Evolutionary conservation across 2,888 invertebrate species (phyloP), one percentile per base, ranked within the genome.

Genomic region (Hypolimnas misippus): DNA sequence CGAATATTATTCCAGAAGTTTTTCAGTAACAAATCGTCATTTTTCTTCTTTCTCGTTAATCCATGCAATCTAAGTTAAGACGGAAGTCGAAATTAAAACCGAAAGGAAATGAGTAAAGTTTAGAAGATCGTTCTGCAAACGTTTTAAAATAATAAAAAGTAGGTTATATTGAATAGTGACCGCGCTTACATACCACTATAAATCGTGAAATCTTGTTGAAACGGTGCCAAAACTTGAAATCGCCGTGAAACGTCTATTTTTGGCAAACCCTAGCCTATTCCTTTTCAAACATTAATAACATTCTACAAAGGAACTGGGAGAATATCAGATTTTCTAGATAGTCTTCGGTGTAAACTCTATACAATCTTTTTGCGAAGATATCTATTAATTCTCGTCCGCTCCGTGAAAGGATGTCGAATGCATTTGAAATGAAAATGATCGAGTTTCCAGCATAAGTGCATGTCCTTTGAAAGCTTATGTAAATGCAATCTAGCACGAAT

Each of bases 381-480:
- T 52, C 55, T 59, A 58, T 65, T 59, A 56, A 57, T 55, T 44
- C 57, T 33, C 35, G 35, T 58, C 25, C 50, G 55, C 58, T 58
- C 55, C 12, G 31, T 31, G 38, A 57, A 57, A 51, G 35, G 51
- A 65, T 58, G 51, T 57, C 40, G 49, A 62, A 58, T 62, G 61
- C 62, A 58, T 64, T 58, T 58, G 55, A 44, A 62, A 62, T 64
- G 65, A 68, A 56, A 56, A 65, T 62, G 60, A 60, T 65, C 61
- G 56, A 58, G 61, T 63, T 65, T 53, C 42, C 51, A 52, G 65
- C 67, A 60, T 59, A 67, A 62, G 63, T 65, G 62, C 64, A 67
- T 68, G 61, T 65, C 56, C 63, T 67, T 68, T 66, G 64, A 69
- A 63, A 65, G 62, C 63, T 54, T 66, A 66, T 63, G 60, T 60